These are phyloP conservation scores for Drosophila sucinea DNA, from an alignment of 1,140 invertebrate genomes.

Conservation along the genomic window DNA sequence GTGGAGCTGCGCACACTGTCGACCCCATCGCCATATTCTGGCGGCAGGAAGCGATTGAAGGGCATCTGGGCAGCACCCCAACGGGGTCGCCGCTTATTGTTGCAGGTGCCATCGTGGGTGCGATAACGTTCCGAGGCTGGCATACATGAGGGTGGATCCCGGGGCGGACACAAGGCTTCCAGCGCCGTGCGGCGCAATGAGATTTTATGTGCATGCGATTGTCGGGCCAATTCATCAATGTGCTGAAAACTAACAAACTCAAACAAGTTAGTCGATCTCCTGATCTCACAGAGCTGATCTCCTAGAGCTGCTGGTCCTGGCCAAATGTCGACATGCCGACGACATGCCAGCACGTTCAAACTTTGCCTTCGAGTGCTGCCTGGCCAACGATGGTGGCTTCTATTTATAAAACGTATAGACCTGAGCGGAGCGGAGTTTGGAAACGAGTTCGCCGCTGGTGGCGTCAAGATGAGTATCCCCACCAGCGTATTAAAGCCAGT, in stretches of 20 bases:
- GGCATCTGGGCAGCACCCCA: constrained; percentile 93
- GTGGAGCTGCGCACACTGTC: constrained; percentile 85
- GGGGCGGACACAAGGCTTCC: constrained; percentile 75
- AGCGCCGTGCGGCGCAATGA: constrained; percentile 75
- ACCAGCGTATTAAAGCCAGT: constrained; percentile 54
- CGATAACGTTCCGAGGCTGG: constrained; percentile 86
- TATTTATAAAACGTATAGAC: constrained; percentile 70
- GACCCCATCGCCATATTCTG: constrained; percentile 92
- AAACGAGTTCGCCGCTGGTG: constrained; percentile 63
- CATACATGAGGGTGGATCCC: constrained; percentile 77
- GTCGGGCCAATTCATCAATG: constrained; percentile 75
- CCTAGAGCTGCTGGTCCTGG: constrained; percentile 25
- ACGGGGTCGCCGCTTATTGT: constrained; percentile 89
- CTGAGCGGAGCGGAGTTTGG: constrained; percentile 31
- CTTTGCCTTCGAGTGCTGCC: constrained; percentile 60
- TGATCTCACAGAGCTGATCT: neutral
- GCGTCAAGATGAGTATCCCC: constrained; percentile 47
- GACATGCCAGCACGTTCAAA: constrained; percentile 66
- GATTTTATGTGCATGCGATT: constrained; percentile 74
- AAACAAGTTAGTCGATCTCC: constrained; percentile 7
- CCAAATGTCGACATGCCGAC: neutral
- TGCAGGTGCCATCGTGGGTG: constrained; percentile 93
- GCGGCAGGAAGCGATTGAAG: constrained; percentile 91
- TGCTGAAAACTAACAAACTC: constrained; percentile 67
- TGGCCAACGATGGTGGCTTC: constrained; percentile 45